A percentile compares a stretch with the other conserved stretches of the same genome.
Conservation (phyloP, 2,113 vertebrate genomes). For the Hystrix brachyura region DNA sequence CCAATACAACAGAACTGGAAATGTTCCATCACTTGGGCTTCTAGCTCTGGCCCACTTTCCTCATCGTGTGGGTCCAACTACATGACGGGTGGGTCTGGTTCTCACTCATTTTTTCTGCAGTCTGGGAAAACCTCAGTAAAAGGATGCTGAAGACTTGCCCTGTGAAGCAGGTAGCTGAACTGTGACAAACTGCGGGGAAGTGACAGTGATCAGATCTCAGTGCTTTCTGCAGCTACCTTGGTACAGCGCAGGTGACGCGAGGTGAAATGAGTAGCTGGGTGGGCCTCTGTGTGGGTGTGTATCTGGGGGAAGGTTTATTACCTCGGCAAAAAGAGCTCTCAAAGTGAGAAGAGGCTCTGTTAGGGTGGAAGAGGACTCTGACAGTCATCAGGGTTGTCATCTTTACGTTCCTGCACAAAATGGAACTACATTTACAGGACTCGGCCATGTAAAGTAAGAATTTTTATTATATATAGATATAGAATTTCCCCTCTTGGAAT, state of each 20-base stretch:
- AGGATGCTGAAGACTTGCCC: not conserved
- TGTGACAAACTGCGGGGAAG: not conserved
- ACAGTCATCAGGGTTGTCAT: conserved; percentile 54
- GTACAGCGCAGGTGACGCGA: not conserved
- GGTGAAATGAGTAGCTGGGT: conserved; percentile 8
- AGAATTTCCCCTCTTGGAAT: conserved; percentile 41
- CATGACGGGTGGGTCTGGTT: not conserved
- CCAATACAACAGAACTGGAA: not conserved
- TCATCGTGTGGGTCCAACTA: not conserved
- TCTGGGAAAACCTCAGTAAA: not conserved
- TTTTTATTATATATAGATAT: not conserved
- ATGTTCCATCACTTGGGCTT: not conserved
- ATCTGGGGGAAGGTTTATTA: conserved; percentile 63
- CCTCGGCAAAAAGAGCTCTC: conserved; percentile 13
- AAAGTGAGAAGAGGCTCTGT: conserved; percentile 1
- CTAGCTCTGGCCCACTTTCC: not conserved
- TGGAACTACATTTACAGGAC: conserved; percentile 63
- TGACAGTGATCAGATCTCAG: not conserved
- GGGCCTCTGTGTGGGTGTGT: conserved; percentile 48
- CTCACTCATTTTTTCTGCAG: not conserved
- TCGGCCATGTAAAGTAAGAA: conserved; percentile 65
- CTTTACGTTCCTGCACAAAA: conserved; percentile 69
- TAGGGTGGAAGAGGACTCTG: conserved; percentile 55
- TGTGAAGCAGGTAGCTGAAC: not conserved
- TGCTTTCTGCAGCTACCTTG: conserved; percentile 1